phyloP scores from a whole-genome alignment of 2,113 vertebrate genomes.

The Geococcyx californianus region DNA sequence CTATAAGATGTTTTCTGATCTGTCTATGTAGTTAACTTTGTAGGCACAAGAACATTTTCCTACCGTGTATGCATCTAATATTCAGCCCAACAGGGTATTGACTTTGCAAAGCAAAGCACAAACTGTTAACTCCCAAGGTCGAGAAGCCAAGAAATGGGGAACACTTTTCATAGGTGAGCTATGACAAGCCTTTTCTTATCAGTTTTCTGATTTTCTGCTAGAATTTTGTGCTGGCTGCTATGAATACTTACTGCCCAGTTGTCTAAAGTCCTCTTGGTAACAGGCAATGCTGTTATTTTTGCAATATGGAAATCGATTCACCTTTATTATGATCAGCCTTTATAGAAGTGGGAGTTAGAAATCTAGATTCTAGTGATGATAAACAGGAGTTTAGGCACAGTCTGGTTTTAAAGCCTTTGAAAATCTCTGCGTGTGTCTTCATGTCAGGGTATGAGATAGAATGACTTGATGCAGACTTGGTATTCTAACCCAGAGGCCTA shows the following conservation, averaged over 20 bases:
- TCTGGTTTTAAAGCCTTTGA: neutral
- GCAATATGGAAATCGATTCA: neutral
- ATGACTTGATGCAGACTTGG: neutral
- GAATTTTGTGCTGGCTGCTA: neutral
- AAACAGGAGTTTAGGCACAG: neutral
- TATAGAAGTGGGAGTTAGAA: neutral
- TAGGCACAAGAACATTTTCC: neutral
- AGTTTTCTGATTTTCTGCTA: neutral
- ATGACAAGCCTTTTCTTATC: neutral
- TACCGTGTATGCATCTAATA: neutral
- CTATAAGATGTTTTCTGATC: slow-evolving; percentile 33
- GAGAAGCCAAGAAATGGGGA: slow-evolving; percentile 5
- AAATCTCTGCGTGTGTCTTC: neutral
- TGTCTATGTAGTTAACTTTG: neutral
- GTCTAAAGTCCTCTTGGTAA: neutral
- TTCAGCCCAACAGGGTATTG: neutral
- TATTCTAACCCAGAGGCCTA: neutral
- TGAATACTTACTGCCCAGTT: neutral
- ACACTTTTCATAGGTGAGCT: neutral
- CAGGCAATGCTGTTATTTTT: neutral
- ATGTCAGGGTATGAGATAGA: neutral
- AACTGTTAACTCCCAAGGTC: neutral
- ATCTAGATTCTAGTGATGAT: neutral
- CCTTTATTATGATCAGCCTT: neutral
- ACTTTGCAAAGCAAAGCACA: slow-evolving; percentile 3